Conservation (phyloP, 1,140 invertebrate genomes). For the Cyphomyrmex costatus region DNA sequence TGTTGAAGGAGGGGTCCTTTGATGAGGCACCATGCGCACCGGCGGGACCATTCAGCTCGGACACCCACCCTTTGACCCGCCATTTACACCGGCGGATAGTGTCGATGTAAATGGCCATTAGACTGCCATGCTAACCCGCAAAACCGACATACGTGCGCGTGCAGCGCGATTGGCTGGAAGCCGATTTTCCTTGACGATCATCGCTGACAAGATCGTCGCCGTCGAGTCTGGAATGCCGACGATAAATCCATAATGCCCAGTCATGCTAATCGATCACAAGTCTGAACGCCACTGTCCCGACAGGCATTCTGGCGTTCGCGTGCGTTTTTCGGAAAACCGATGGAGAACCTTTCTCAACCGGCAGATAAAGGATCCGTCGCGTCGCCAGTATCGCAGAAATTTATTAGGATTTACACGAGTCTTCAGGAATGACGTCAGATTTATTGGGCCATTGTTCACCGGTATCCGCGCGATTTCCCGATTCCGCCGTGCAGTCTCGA, state of each 20-base stretch:
- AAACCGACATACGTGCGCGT: conserved; percentile 19
- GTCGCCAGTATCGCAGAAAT: conserved; percentile 30
- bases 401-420: conserved; percentile 52
- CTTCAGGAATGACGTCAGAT: conserved; percentile 39
- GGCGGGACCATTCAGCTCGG: conserved; percentile 46
- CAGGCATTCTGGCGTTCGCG: not conserved
- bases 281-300: not conserved
- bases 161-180: conserved; percentile 44
- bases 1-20: conserved; percentile 48
- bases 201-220: conserved; percentile 37
- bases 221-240: conserved; percentile 21
- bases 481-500: not conserved
- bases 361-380: conserved; percentile 25
- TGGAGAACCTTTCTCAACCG: not conserved
- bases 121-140: conserved; percentile 45
- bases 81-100: conserved; percentile 53
- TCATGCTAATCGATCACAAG: conserved; percentile 54
- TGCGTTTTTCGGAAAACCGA: conserved; percentile 10
- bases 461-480: conserved; percentile 33
- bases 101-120: conserved; percentile 56
- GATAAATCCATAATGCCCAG: conserved; percentile 43
- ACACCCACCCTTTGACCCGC: conserved; percentile 32
- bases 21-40: conserved; percentile 45
- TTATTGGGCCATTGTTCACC: conserved; percentile 44
- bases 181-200: conserved; percentile 46